A percentile compares a stretch with the other conserved stretches of the same genome.
Evolutionary conservation across 2,113 vertebrate genomes (phyloP).

Genomic region (Pyrgilauda ruficollis): DNA sequence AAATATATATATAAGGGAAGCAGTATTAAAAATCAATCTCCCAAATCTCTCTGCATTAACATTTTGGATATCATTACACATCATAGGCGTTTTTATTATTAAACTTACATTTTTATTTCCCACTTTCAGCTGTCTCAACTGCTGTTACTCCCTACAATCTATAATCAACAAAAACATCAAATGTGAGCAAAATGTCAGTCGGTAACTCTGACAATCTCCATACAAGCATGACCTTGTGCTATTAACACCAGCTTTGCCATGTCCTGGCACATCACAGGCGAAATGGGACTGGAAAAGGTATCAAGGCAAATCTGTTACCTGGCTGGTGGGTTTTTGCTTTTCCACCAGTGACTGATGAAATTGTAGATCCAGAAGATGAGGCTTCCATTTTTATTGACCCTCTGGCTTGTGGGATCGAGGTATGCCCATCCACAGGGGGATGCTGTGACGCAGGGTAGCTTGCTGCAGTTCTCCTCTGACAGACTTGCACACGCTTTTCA

Average conservation of each 20-base stretch:
- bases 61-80: not conserved
- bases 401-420: slow-evolving; percentile 72
- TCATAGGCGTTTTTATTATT: not conserved
- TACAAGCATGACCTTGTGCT: not conserved
- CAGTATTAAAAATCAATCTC: not conserved
- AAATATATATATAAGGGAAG: not conserved
- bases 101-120: not conserved
- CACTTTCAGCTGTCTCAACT: not conserved
- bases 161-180: not conserved
- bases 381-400: slow-evolving; percentile 86
- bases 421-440: slow-evolving; percentile 74
- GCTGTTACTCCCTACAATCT: not conserved
- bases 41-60: not conserved
- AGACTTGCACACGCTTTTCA: slow-evolving; percentile 80
- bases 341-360: slow-evolving; percentile 73
- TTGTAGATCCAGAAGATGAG: slow-evolving; percentile 77
- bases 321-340: slow-evolving; percentile 74
- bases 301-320: slow-evolving; percentile 68
- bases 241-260: not conserved
- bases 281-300: not conserved
- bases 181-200: not conserved
- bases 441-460: slow-evolving; percentile 72
- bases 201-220: not conserved
- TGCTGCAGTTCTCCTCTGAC: slow-evolving; percentile 79
- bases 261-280: not conserved